Evolutionary conservation across 2,888 invertebrate species (phyloP), one percentile per base, ranked within the genome.

Genomic region (Eilema sororculum): DNA sequence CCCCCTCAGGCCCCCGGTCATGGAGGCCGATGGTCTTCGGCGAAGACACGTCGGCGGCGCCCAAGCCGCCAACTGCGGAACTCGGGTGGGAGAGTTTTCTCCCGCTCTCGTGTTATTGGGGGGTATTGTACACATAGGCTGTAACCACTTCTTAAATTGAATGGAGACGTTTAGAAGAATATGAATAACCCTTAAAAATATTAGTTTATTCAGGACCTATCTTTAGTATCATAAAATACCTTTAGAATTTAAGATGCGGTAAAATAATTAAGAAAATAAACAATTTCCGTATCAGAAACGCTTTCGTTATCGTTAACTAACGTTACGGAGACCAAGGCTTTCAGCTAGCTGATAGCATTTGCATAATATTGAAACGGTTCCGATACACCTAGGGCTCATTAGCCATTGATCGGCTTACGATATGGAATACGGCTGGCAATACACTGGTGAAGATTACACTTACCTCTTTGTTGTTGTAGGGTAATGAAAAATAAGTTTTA

Each of bases 311-410:
- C 86, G 86, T 86, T 86, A 86, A 84, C 86, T 83, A 84, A 85
- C 82, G 86, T 80, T 85, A 86, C 83, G 67, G 78, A 80, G 81
- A 81, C 83, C 84, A 83, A 87, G 86, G 89, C 90, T 90, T 87
- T 87, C 87, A 83, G 84, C 85, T 84, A 80, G 87, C 88, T 89
- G 91, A 90, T 90, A 89, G 87, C 87, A 93, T 94, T 94, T 91
- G 91, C 94, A 93, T 94, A 94, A 93, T 93, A 91, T 90, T 89
- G 87, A 84, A 90, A 86, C 87, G 86, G 86, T 86, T 86, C 80
- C 89, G 88, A 91, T 91, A 90, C 86, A 90, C 89, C 90, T 88
- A 87, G 82, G 81, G 89, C 90, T 93, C 92, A 93, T 94, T 93
- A 93, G 89, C 87, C 86, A 88, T 86, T 88, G 91, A 93, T 90